Evolutionary conservation across 2,888 invertebrate genomes (phyloP), one percentile per base, ranked within the genome.

Genomic region (Coremacera marginata): DNA sequence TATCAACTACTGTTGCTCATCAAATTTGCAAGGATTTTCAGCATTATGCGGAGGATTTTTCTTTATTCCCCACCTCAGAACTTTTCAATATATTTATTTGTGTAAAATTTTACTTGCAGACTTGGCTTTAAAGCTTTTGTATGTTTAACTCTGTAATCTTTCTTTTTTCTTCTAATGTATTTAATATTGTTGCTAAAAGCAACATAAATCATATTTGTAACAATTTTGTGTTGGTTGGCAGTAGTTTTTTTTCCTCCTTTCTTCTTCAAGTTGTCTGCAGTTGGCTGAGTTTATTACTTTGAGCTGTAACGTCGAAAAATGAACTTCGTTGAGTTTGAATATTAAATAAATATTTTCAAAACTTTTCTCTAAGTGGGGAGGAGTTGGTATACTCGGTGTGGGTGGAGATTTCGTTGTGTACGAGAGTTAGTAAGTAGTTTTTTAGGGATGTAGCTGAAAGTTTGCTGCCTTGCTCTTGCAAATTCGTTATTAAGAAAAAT

Each of bases 151-250:
- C 14, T 70, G 31, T 52, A 27, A 22, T n/a, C 25, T 60, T 14
- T 44, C 22, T n/a, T 60, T 60, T 14, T 44, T n/a, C 19, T 19
- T 55, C 80, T 82, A 83, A 82, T 82, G 78, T 81, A 81, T 82
- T 84, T 84, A 82, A 83, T 75, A 77, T 76, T 74, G 55, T 67
- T 77, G 75, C 75, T 77, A 75, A 80, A 76, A 80, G 79, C 78
- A 82, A 81, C 84, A 86, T 84, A 84, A 84, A 84, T 84, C 84
- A 84, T 82, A 44, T 62, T 72, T 72, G 62, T n/a, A 49, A 49
- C 72, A 44, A 49, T 60, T 62, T 52, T 25, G 60, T 44, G 57
- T 37, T 34, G 34, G 72, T 60, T 60, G 60, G 60, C 62, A 72
- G 37, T n/a, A 72, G 7, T n/a, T 62, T 37, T 60, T 62, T 51